Evolutionary conservation across 2,113 vertebrate species (phyloP).

Genomic region (Procapra przewalskii): DNA sequence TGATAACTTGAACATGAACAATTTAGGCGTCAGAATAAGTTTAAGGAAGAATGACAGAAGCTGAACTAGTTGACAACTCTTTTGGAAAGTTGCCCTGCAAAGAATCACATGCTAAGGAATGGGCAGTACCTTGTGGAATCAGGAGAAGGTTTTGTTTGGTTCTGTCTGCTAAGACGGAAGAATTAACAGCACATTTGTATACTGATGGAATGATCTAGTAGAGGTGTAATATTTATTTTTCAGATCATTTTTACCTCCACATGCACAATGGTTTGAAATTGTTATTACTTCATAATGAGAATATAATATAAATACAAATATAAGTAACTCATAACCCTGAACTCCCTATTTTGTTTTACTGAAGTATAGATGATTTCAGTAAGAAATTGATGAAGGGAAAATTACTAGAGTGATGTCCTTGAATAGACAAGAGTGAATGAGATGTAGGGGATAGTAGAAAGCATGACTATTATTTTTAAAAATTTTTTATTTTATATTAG

Average conservation of each 20-base stretch:
- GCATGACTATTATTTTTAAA: background rate
- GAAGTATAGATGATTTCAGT: background rate
- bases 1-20: no score
- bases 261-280: background rate
- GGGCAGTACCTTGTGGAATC: background rate
- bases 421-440: background rate
- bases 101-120: background rate
- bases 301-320: background rate
- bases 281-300: background rate
- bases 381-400: background rate
- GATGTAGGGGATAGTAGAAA: background rate
- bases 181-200: background rate
- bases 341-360: background rate
- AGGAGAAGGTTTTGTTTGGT: background rate
- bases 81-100: background rate
- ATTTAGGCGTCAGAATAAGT: background rate
- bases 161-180: background rate
- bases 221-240: background rate
- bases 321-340: background rate
- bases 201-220: background rate
- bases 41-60: background rate
- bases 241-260: background rate
- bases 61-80: background rate
- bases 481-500: background rate
- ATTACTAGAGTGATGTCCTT: background rate